phyloP scores from a whole-genome alignment of 2,113 vertebrate species.

The Aleadryas rufinucha region DNA sequence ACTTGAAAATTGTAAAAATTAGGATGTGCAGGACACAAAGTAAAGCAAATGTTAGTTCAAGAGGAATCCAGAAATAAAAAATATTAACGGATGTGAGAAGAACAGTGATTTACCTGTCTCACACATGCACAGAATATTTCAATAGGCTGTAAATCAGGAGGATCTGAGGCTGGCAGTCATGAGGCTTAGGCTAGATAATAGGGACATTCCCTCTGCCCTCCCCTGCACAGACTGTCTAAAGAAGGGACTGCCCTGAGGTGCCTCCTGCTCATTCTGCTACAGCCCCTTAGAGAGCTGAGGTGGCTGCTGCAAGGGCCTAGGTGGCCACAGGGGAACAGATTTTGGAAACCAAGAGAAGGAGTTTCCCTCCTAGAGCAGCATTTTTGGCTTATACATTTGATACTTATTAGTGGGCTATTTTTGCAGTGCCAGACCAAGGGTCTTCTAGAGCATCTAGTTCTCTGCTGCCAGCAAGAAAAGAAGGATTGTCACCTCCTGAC shows the following conservation, averaged over 20 bases:
- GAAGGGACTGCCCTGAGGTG: background rate
- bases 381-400: background rate
- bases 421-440: background rate
- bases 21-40: background rate
- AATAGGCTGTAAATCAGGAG: background rate
- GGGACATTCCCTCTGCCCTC: background rate
- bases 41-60: background rate
- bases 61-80: background rate
- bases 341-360: background rate
- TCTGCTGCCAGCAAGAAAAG: constrained; percentile 18
- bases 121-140: background rate
- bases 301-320: background rate
- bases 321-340: background rate
- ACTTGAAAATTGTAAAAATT: background rate
- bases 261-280: background rate
- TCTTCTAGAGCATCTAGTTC: background rate
- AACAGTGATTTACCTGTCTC: background rate
- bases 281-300: background rate
- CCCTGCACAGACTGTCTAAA: background rate
- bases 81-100: background rate
- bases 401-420: background rate
- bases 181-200: background rate
- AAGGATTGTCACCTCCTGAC: constrained; percentile 1
- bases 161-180: background rate
- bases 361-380: background rate